Conservation (phyloP, 1,140 invertebrate genomes). For the Cotesia chilonis region DNA sequence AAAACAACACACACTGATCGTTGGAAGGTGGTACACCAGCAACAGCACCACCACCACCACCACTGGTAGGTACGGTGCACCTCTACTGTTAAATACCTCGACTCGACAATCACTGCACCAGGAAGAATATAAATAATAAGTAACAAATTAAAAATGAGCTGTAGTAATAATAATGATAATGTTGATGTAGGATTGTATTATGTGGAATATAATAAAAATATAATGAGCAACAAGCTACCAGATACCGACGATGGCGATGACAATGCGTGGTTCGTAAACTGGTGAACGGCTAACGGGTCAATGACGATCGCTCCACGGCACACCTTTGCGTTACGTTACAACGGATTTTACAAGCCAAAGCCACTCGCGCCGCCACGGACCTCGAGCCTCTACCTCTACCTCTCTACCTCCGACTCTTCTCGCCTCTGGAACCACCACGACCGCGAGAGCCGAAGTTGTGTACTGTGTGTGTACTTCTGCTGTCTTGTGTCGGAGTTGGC, state of each 20-base stretch:
- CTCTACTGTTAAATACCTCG: no score
- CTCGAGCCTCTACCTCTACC: no score
- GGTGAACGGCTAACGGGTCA: conserved; percentile 21
- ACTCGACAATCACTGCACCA: no score
- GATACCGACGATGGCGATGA: conserved; percentile 2
- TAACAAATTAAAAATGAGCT: no score
- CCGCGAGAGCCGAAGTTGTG: conserved; percentile 10
- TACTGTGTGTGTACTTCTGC: background rate
- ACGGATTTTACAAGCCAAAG: background rate
- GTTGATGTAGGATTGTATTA: no score
- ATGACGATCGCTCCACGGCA: conserved; percentile 7
- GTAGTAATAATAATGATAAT: no score
- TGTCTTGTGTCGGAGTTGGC: background rate
- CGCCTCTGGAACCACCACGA: conserved; percentile 26
- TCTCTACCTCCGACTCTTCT: conserved; percentile 27
- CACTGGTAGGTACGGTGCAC: no score
- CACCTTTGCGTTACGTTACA: conserved; percentile 21
- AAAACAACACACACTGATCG: conserved; percentile 8
- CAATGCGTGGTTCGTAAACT: conserved; percentile 6
- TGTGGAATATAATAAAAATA: no score
- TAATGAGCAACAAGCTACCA: no score
- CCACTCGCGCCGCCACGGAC: conserved; percentile 10
- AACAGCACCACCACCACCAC: no score
- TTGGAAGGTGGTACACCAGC: background rate
- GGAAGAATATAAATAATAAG: no score